These are phyloP conservation scores for Phyllostomus hastatus DNA, from an alignment of 2,113 vertebrate genomes.

Conservation along the genomic window DNA sequence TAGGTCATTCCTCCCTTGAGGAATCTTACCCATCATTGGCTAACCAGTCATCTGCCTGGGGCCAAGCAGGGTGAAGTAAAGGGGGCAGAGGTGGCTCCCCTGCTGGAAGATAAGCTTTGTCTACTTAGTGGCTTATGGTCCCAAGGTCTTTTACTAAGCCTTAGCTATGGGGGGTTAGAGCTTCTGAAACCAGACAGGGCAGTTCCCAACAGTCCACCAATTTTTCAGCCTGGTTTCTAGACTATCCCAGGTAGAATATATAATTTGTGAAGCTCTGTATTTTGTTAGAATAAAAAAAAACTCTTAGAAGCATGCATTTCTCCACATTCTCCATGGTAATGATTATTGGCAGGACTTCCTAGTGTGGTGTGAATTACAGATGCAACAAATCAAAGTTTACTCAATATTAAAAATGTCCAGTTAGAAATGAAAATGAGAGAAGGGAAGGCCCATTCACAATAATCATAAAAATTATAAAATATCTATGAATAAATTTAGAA, in stretches of 20 bases:
- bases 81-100: too few species aligned
- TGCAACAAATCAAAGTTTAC: constrained; percentile 51
- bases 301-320: not conserved
- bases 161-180: too few species aligned
- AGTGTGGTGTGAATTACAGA: not conserved
- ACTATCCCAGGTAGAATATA: not conserved
- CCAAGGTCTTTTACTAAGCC: too few species aligned
- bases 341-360: not conserved
- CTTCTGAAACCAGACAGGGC: too few species aligned
- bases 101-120: too few species aligned
- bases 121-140: too few species aligned
- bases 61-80: too few species aligned
- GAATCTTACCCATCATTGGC: too few species aligned
- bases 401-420: constrained; percentile 48
- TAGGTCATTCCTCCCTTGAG: too few species aligned
- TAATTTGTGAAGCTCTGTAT: not conserved
- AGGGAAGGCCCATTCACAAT: constrained; percentile 65
- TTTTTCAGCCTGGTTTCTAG: not conserved
- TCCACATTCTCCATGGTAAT: not conserved
- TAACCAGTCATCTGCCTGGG: too few species aligned
- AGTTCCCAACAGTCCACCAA: too few species aligned
- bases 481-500: constrained; percentile 71
- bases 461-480: constrained; percentile 69
- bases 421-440: constrained; percentile 40
- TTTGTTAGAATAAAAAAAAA: not conserved